A percentile compares a stretch with the other conserved stretches of the same genome.
These are phyloP conservation scores for Ctena decussata DNA, from an alignment of 2,888 invertebrate genomes.

Conservation along the genomic window DNA sequence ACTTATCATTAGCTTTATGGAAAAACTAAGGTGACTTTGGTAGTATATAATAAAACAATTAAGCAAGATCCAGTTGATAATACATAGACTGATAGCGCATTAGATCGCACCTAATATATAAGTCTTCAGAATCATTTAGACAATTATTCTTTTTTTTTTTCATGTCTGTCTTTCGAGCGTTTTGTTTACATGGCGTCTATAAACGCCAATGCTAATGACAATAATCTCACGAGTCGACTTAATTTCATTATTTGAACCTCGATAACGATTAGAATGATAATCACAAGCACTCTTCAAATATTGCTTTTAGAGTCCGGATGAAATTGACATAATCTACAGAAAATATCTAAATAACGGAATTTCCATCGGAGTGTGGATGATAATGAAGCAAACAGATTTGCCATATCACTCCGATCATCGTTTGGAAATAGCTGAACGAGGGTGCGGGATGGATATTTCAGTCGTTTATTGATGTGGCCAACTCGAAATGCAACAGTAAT, in stretches of 20 bases:
- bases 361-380: conserved; percentile 27
- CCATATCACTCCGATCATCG: not conserved
- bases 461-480: not conserved
- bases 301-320: conserved; percentile 40
- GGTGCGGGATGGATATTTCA: not conserved
- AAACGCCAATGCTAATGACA: not conserved
- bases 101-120: no score
- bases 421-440: not conserved
- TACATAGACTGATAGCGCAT: no score
- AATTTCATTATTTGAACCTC: conserved; percentile 56
- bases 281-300: conserved; percentile 22
- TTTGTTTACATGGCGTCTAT: not conserved
- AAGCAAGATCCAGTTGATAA: no score
- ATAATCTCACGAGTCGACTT: conserved; percentile 43
- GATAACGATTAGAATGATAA: conserved; percentile 42
- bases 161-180: not conserved
- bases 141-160: no score
- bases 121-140: no score
- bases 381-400: conserved; percentile 10
- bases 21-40: no score
- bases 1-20: no score
- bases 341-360: conserved; percentile 38
- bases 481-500: no score
- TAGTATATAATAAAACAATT: no score
- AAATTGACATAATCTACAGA: conserved; percentile 16